A percentile compares a stretch with the other conserved stretches of the same genome.
Evolutionary conservation across 2,113 vertebrate genomes (phyloP).

Genomic region (Osmerus eperlanus): DNA sequence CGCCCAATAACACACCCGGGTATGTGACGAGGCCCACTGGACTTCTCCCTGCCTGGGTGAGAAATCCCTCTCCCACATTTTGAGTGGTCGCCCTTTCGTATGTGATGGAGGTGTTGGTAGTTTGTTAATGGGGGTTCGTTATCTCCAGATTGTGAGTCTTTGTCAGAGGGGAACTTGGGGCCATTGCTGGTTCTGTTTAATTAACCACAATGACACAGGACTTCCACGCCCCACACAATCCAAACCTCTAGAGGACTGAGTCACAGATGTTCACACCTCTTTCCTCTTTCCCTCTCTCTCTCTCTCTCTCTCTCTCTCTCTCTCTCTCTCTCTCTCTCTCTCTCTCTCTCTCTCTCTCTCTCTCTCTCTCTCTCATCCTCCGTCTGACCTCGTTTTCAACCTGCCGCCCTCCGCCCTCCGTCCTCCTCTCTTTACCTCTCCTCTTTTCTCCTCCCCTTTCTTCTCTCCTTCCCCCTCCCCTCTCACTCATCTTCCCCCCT

Average conservation of each 20-base stretch:
- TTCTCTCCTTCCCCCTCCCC: background rate
- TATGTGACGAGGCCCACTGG: background rate
- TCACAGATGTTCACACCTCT: conserved; percentile 13
- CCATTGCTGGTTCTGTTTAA: conserved; percentile 27
- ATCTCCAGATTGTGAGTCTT: conserved; percentile 5
- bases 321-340: background rate
- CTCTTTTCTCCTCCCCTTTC: background rate
- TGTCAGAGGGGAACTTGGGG: background rate
- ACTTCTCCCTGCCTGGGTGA: background rate
- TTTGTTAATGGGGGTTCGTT: background rate
- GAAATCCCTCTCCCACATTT: background rate
- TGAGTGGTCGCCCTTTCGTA: background rate
- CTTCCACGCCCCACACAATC: background rate
- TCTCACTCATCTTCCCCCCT: background rate
- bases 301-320: background rate
- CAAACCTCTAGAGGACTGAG: background rate
- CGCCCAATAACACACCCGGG: background rate
- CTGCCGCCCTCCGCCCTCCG: too few species aligned
- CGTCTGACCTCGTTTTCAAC: background rate
- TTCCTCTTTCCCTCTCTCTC: background rate
- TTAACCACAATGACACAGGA: conserved; percentile 11
- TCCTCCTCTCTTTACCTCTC: background rate
- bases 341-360: background rate
- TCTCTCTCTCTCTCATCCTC: background rate
- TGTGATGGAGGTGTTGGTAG: background rate